Evolutionary conservation across 2,888 invertebrate species (phyloP).

Genomic region (Helicoverpa assulta): DNA sequence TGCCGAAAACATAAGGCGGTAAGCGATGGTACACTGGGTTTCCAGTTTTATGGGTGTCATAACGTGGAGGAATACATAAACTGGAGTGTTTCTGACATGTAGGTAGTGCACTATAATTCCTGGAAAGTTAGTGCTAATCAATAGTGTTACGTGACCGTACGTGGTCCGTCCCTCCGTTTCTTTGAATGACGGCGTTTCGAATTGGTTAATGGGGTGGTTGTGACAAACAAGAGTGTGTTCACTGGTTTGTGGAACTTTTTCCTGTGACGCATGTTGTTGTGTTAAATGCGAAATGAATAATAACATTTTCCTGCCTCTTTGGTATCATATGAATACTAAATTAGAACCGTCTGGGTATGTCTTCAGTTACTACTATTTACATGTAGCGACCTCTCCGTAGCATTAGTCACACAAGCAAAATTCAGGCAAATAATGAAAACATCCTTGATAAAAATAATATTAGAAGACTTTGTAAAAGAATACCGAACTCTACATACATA

Average conservation of each 20-base stretch:
- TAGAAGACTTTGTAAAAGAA: too few species aligned
- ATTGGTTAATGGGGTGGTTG: constrained; percentile 13
- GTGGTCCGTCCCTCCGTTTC: constrained; percentile 11
- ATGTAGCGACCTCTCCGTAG: neutral
- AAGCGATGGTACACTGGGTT: constrained; percentile 30
- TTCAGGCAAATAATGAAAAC: neutral
- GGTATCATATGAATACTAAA: neutral
- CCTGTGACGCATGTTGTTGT: neutral
- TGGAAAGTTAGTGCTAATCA: constrained; percentile 41
- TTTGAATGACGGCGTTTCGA: constrained; percentile 11
- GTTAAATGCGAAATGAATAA: neutral
- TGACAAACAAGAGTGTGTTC: constrained; percentile 13
- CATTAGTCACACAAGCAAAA: too few species aligned
- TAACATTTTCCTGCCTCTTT: neutral
- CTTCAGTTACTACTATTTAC: neutral
- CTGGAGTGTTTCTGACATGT: constrained; percentile 32
- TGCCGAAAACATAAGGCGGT: constrained; percentile 38
- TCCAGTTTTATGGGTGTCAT: constrained; percentile 47
- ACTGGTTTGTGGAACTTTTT: constrained; percentile 5
- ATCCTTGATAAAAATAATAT: too few species aligned
- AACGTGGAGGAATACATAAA: constrained; percentile 42
- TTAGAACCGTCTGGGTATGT: neutral
- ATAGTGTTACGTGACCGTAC: constrained; percentile 29
- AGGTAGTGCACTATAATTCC: constrained; percentile 29
- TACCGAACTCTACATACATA: too few species aligned